Evolutionary conservation across 1,140 invertebrate species (phyloP).

Genomic region (Pachypeltis micranthus): DNA sequence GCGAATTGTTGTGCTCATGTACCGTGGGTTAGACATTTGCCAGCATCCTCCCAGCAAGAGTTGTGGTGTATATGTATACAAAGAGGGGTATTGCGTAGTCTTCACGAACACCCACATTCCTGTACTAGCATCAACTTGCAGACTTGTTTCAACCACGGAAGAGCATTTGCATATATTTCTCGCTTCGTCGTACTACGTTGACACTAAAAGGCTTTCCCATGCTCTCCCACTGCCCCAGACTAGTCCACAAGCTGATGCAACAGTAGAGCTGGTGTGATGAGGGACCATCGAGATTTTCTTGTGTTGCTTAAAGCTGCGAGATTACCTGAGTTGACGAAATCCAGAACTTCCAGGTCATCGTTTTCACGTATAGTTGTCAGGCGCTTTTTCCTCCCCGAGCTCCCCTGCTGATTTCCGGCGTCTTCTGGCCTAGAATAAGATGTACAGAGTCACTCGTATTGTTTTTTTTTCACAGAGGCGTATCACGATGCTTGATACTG

Average conservation of each 20-base stretch:
- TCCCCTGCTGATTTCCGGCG: neutral
- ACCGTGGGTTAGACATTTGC: too few species aligned
- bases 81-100: neutral
- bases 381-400: neutral
- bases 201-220: too few species aligned
- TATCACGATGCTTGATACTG: neutral
- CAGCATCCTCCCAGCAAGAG: neutral
- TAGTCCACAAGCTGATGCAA: neutral
- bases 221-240: too few species aligned
- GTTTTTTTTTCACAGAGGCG: neutral
- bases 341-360: neutral
- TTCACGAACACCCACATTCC: neutral
- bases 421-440: neutral
- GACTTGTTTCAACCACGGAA: neutral
- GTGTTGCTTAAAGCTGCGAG: neutral
- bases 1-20: too few species aligned
- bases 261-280: neutral
- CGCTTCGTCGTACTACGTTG: neutral
- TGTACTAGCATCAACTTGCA: neutral
- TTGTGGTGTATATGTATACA: neutral
- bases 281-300: neutral
- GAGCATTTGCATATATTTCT: neutral
- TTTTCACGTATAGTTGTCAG: neutral
- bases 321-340: neutral
- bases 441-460: neutral